These are phyloP conservation scores for Amblyjoppa proteus DNA, from an alignment of 2,888 invertebrate genomes.

Conservation along the genomic window DNA sequence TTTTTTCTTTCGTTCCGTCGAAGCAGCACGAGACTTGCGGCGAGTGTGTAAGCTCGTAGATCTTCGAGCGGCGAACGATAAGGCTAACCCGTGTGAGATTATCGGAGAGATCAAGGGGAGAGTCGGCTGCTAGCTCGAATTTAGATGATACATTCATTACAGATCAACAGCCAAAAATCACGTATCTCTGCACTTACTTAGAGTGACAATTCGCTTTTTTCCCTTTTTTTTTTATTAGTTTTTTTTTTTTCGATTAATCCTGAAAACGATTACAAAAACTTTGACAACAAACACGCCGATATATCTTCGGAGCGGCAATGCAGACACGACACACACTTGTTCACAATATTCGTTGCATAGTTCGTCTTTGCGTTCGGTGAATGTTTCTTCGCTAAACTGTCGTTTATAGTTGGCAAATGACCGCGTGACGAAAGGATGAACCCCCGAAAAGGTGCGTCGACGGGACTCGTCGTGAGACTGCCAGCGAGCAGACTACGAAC, in stretches of 20 bases:
- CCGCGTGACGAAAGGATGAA: conserved; percentile 50
- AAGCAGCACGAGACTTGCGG: not conserved
- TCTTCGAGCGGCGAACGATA: conserved; percentile 29
- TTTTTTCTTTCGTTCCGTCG: not conserved
- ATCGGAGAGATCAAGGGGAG: conserved; percentile 56
- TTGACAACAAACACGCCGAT: not conserved
- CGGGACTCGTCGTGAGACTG: conserved; percentile 81
- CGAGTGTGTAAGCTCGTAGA: not conserved
- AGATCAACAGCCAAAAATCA: not conserved
- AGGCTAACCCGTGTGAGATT: conserved; percentile 43
- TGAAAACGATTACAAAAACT: not conserved
- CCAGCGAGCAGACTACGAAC: conserved; percentile 75
- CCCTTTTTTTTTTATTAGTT: not conserved
- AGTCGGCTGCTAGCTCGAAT: conserved; percentile 16
- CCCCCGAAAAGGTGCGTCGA: conserved; percentile 79
- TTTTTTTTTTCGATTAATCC: not conserved
- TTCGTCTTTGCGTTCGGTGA: not conserved
- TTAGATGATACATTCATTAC: not conserved
- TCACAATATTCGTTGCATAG: conserved; percentile 57
- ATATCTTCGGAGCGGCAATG: not conserved
- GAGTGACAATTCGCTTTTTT: not conserved
- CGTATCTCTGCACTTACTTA: conserved; percentile 28
- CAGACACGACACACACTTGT: conserved; percentile 39
- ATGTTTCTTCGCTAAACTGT: conserved; percentile 23
- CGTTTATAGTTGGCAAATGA: conserved; percentile 1